These are phyloP conservation scores for Lithophane leautieri DNA, from an alignment of 2,888 invertebrate genomes.

Conservation along the genomic window DNA sequence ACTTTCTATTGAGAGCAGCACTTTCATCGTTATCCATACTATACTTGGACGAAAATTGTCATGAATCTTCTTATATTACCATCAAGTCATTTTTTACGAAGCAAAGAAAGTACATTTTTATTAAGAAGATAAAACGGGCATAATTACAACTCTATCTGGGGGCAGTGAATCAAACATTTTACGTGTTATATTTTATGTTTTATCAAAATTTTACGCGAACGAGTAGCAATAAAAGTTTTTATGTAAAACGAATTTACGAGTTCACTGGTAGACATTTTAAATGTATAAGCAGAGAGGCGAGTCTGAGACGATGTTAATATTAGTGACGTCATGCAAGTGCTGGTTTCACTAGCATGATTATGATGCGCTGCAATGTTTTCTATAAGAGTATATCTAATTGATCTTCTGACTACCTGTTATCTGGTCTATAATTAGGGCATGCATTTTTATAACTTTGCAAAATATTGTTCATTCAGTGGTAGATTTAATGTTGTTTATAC, in stretches of 20 bases:
- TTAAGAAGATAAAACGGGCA: constrained; percentile 57
- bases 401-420: background rate
- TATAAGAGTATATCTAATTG: background rate
- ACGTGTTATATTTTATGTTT: constrained; percentile 67
- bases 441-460: background rate
- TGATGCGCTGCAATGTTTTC: constrained; percentile 8
- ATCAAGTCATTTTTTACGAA: constrained; percentile 49
- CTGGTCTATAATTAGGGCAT: background rate
- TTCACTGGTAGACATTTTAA: constrained; percentile 49
- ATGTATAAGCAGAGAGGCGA: constrained; percentile 20
- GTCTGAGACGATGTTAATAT: constrained; percentile 7
- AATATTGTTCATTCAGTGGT: background rate
- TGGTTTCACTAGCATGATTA: constrained; percentile 3
- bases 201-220: constrained; percentile 67
- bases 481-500: background rate
- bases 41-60: constrained; percentile 20
- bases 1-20: background rate
- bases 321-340: constrained; percentile 19
- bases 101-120: constrained; percentile 57
- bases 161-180: constrained; percentile 68
- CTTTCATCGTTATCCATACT: constrained; percentile 8
- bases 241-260: constrained; percentile 66
- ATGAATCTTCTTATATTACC: constrained; percentile 26
- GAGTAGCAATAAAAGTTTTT: constrained; percentile 65
- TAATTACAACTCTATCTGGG: constrained; percentile 67